Evolutionary conservation across 2,113 vertebrate genomes (phyloP).

Genomic region (Seriola quinqueradiata): DNA sequence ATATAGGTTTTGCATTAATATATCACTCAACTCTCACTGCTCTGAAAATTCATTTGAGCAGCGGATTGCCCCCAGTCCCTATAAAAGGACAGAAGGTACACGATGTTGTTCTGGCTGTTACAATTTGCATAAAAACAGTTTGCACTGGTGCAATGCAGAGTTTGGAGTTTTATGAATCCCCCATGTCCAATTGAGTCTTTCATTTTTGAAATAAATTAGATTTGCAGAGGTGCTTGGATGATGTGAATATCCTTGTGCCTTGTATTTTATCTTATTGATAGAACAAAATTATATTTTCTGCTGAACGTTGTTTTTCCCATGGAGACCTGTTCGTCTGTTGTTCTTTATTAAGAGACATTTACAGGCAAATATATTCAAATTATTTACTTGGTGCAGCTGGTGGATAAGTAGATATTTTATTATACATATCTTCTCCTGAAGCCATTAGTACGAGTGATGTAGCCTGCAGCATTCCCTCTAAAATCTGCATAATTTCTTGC

Average conservation of each 20-base stretch:
- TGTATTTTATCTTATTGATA: conserved; percentile 58
- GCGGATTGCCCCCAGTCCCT: background rate
- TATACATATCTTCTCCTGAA: conserved; percentile 40
- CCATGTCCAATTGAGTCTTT: conserved; percentile 57
- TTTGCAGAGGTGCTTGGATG: conserved; percentile 45
- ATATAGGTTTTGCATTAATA: background rate
- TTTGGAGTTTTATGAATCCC: conserved; percentile 64
- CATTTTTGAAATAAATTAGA: conserved; percentile 65
- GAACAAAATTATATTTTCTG: conserved; percentile 49
- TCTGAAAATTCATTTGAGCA: background rate
- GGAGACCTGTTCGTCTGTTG: conserved; percentile 43
- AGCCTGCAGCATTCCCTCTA: conserved; percentile 31
- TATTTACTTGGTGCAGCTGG: conserved; percentile 39
- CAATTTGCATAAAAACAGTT: conserved; percentile 66
- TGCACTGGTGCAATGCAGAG: conserved; percentile 56
- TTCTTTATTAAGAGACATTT: conserved; percentile 53
- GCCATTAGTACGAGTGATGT: conserved; percentile 30
- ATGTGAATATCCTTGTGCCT: conserved; percentile 18
- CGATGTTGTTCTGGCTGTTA: conserved; percentile 12
- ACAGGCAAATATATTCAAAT: conserved; percentile 52
- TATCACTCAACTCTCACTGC: background rate
- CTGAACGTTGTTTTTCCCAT: conserved; percentile 16
- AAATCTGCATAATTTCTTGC: conserved; percentile 52
- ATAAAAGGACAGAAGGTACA: conserved; percentile 23
- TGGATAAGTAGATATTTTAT: conserved; percentile 55